These are phyloP conservation scores for Ophioninae sp. DNA, from an alignment of 2,888 invertebrate genomes.

Conservation along the genomic window DNA sequence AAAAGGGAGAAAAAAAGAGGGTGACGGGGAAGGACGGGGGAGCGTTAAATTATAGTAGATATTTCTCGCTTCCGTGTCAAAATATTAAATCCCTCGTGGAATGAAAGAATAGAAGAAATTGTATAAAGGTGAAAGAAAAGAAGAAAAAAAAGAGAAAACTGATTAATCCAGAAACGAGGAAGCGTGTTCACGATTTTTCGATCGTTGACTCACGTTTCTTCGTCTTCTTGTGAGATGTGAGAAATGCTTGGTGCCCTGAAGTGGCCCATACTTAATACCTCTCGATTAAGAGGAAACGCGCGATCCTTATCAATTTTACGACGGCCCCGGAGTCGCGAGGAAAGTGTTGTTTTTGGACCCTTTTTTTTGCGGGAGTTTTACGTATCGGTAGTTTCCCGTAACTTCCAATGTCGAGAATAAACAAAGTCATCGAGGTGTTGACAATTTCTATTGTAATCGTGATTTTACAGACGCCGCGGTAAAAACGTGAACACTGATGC, in stretches of 20 bases:
- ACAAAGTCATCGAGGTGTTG: no score
- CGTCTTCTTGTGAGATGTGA: conserved; percentile 12
- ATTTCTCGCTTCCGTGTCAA: conserved; percentile 51
- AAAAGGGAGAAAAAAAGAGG: conserved; percentile 6
- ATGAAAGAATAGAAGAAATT: conserved; percentile 16
- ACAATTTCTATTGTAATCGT: no score
- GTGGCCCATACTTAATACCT: neutral
- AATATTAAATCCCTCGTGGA: conserved; percentile 32
- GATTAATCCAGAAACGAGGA: conserved; percentile 43
- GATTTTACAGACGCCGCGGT: no score
- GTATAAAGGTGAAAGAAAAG: neutral
- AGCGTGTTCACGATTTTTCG: conserved; percentile 43
- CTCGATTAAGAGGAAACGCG: neutral
- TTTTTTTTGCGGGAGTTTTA: no score
- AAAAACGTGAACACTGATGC: no score
- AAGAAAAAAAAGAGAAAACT: conserved; percentile 32
- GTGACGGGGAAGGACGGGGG: neutral
- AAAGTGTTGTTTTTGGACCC: neutral
- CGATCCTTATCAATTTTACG: neutral
- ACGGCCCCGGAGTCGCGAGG: neutral
- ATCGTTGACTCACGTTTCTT: conserved; percentile 44
- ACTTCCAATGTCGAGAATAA: no score
- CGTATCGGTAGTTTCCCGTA: no score
- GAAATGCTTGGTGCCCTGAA: conserved; percentile 14
- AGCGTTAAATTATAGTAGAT: conserved; percentile 1